These are phyloP conservation scores for Chionodraco myersi DNA, from an alignment of 2,113 vertebrate species.

Conservation along the genomic window DNA sequence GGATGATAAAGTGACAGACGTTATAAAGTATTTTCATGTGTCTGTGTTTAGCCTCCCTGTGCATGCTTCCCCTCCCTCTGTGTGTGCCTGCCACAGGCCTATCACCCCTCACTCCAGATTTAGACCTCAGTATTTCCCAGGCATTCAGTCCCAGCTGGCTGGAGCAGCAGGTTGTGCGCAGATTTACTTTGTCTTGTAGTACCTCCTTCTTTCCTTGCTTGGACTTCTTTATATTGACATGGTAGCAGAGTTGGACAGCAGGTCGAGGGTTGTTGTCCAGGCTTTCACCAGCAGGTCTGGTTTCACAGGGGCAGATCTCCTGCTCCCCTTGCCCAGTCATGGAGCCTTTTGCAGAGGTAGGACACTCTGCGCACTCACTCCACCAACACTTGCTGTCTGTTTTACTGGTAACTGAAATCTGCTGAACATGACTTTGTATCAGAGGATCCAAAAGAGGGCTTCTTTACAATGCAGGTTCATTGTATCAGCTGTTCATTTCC, in stretches of 20 bases:
- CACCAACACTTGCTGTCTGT: not conserved
- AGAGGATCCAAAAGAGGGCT: constrained; percentile 1
- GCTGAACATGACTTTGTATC: constrained; percentile 12
- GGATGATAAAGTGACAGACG: not conserved
- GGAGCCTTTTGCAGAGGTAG: constrained; percentile 71
- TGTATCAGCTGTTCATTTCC: not conserved
- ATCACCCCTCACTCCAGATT: constrained; percentile 69
- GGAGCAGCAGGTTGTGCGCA: not conserved
- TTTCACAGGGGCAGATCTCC: constrained; percentile 25
- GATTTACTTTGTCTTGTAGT: not conserved
- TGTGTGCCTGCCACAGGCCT: constrained; percentile 63
- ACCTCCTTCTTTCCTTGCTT: not conserved
- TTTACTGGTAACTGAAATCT: not conserved
- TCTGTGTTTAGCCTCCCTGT: not conserved
- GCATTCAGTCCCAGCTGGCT: constrained; percentile 53
- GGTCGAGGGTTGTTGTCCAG: not conserved
- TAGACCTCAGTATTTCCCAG: constrained; percentile 68
- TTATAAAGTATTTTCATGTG: not conserved
- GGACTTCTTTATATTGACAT: not conserved
- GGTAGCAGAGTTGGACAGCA: not conserved
- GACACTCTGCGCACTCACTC: constrained; percentile 1
- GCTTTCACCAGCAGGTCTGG: not conserved
- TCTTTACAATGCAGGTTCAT: not conserved
- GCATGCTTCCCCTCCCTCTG: not conserved
- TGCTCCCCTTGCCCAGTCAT: constrained; percentile 43